phyloP scores from a whole-genome alignment of 2,797 vertebrate species.

The Liparis tanakae region DNA sequence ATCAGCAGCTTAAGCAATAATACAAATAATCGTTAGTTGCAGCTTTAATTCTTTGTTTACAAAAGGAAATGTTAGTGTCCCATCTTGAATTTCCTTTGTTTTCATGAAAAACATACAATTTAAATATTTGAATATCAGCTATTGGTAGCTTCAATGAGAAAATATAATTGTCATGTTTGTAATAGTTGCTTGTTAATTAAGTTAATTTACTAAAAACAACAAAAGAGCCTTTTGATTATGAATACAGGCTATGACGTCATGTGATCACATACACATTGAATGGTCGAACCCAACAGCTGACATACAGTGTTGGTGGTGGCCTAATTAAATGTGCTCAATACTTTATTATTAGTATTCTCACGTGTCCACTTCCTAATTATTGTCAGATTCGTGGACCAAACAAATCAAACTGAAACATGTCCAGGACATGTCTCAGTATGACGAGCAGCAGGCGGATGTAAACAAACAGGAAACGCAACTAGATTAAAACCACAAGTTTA shows the following conservation, averaged over 20 bases:
- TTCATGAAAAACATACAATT: not conserved
- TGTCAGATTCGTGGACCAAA: not conserved
- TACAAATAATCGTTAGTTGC: not conserved
- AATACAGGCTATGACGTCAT: not conserved
- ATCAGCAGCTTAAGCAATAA: not conserved
- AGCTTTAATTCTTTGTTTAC: not conserved
- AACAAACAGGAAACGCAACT: not conserved
- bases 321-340: too few species aligned
- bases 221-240: not conserved
- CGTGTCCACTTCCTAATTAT: not conserved
- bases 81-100: not conserved
- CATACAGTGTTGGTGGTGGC: too few species aligned
- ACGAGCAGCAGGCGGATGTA: not conserved
- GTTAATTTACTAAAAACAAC: not conserved
- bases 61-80: too few species aligned
- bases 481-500: not conserved
- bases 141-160: not conserved
- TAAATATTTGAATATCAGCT: not conserved
- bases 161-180: not conserved
- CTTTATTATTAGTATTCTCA: not conserved
- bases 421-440: conserved; percentile 1
- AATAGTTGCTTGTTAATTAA: not conserved
- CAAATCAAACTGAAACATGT: conserved; percentile 22
- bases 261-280: not conserved
- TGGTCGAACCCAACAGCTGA: too few species aligned